Evolutionary conservation across 2,888 invertebrate species (phyloP).

Genomic region (Drosophila lacicola): DNA sequence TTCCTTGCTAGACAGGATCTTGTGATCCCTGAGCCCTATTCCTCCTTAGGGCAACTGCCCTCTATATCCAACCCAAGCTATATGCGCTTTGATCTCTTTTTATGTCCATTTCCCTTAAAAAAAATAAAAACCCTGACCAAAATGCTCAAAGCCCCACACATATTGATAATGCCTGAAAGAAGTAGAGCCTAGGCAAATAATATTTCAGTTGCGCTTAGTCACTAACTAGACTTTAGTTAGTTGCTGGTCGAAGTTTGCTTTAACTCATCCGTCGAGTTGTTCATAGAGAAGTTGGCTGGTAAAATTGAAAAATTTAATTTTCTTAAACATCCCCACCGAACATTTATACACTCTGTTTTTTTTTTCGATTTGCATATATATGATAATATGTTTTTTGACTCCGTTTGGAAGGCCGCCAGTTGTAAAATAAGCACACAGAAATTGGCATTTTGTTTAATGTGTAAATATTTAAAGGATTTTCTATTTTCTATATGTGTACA

Average conservation of each 20-base stretch:
- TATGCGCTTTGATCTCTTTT: background rate
- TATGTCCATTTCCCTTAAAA: background rate
- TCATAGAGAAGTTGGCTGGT: slow-evolving; percentile 10
- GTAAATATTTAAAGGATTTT: slow-evolving; percentile 49
- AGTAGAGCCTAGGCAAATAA: background rate
- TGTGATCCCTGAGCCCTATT: too few species aligned
- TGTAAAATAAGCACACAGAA: slow-evolving; percentile 28
- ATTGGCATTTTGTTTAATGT: slow-evolving; percentile 48
- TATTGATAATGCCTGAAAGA: too few species aligned
- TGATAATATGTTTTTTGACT: slow-evolving; percentile 5
- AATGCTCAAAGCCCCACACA: too few species aligned
- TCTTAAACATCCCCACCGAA: slow-evolving; percentile 79
- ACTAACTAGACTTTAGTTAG: background rate
- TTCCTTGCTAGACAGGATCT: too few species aligned
- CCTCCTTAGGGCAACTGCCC: too few species aligned
- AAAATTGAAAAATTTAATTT: background rate
- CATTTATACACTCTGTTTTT: slow-evolving; percentile 25
- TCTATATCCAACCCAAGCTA: too few species aligned
- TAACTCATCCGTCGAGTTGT: background rate
- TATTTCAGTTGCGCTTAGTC: background rate
- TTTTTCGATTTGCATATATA: slow-evolving; percentile 15
- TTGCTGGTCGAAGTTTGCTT: background rate
- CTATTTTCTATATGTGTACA: slow-evolving; percentile 52
- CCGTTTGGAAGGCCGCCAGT: slow-evolving; percentile 38
- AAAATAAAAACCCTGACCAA: background rate